A percentile compares a stretch with the other conserved stretches of the same genome.
Conservation (phyloP, 1,140 invertebrate genomes). For the Drosophila athabasca region DNA sequence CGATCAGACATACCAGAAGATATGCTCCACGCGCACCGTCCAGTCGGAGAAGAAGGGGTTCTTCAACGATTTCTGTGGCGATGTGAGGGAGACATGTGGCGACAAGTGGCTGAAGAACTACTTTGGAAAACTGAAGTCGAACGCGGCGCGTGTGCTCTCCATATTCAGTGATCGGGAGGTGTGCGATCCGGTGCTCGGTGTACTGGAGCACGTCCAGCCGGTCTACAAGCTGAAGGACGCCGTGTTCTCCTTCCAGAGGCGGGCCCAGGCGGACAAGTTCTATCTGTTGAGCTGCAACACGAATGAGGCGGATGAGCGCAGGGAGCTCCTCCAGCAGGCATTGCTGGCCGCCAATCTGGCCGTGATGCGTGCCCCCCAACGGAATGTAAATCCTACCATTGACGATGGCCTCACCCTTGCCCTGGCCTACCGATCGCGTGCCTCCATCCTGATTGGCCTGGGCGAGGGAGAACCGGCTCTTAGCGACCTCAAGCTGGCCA, state of each 20-base stretch:
- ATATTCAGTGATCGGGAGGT: slow-evolving; percentile 85
- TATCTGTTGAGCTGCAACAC: slow-evolving; percentile 76
- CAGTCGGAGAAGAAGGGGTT: slow-evolving; percentile 86
- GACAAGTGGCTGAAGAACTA: slow-evolving; percentile 85
- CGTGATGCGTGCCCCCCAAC: slow-evolving; percentile 86
- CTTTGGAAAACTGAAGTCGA: slow-evolving; percentile 85
- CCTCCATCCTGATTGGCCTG: slow-evolving; percentile 85
- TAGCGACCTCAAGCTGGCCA: slow-evolving; percentile 86
- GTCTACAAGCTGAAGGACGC: slow-evolving; percentile 85
- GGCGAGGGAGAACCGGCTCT: slow-evolving; percentile 85
- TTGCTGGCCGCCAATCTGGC: slow-evolving; percentile 86
- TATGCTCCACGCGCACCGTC: slow-evolving; percentile 86
- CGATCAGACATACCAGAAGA: slow-evolving; percentile 77
- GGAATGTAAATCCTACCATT: slow-evolving; percentile 84
- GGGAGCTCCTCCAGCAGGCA: slow-evolving; percentile 84
- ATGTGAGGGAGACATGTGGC: slow-evolving; percentile 82
- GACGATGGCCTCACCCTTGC: slow-evolving; percentile 87
- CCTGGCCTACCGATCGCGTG: slow-evolving; percentile 86
- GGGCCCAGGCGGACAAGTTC: slow-evolving; percentile 84
- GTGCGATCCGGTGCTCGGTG: slow-evolving; percentile 83
- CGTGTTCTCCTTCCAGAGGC: slow-evolving; percentile 78
- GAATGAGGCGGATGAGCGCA: slow-evolving; percentile 24
- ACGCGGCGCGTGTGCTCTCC: slow-evolving; percentile 84
- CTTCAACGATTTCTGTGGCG: slow-evolving; percentile 85
- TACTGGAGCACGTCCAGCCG: slow-evolving; percentile 83